Evolutionary conservation across 2,113 vertebrate genomes (phyloP), one percentile per base, ranked within the genome.

Genomic region (Ceyx margarethae): DNA sequence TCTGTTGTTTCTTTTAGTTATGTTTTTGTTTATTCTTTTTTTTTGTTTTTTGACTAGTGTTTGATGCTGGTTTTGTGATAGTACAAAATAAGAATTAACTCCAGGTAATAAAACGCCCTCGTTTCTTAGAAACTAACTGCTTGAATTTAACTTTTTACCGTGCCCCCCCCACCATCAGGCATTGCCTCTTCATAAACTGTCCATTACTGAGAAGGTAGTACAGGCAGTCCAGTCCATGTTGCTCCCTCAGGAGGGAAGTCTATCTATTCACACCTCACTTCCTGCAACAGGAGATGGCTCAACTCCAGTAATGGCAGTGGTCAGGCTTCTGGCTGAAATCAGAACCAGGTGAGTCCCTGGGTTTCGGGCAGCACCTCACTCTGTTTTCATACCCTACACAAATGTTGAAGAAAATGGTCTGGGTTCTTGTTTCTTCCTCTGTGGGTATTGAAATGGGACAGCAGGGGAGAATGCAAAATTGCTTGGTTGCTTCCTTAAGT

Each of bases 151-250:
- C 95, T 97, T 97, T 97, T 96, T 97, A 96, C 95, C 96, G 66
- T 95, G 95, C 94, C 93, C 96, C 94, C 94, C 93, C 94, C 95
- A 79, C 96, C 86, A 86, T 93, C 97, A 99, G 99, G 99, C 99
- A 87, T 97, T 99, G 93, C 99, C 99, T 78, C 98, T 99, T 91
- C 99, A 99, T 95, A 99, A 99, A 98, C 98, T 99, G 93, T 99
- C 99, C 93, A 99, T 99, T 97, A 99, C 99, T 95, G 99, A 99
- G 97, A 99, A 99, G 98, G 99, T 99, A 87, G 99, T 99, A 77
- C 99, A 99, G 97, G 99, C 99, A 54, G 99, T 99, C 96, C 99
- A 99, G 98, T 99, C 99, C 96, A 99, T 99, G 99, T 98, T 99
- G 96, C 98, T 99, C 84, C 99, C 99, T 97, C 99, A 99, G 96